These are phyloP conservation scores for Drosophila dunni DNA, from an alignment of 1,140 invertebrate genomes.

Conservation along the genomic window DNA sequence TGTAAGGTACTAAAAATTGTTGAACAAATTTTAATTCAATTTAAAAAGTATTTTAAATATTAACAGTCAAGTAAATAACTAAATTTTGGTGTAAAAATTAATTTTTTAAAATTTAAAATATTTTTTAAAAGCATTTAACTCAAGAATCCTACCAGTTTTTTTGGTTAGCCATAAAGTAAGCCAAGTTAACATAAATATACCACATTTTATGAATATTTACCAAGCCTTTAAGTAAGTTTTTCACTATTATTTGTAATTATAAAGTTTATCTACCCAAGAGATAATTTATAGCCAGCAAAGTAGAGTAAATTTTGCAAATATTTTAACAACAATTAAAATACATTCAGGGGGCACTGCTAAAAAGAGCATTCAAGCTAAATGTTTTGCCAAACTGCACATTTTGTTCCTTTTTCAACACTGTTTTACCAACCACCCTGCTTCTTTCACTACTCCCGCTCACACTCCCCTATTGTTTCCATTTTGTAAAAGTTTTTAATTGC, in stretches of 20 bases:
- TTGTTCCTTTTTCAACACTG: conserved; percentile 21
- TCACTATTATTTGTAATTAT: neutral
- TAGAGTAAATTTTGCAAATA: neutral
- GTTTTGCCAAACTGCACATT: conserved; percentile 1
- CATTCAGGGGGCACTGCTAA: neutral
- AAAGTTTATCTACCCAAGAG: neutral
- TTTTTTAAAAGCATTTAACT: too few relatives aligned
- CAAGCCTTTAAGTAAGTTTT: neutral
- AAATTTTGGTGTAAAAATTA: too few relatives aligned
- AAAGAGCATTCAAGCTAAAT: conserved; percentile 32
- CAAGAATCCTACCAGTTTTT: too few relatives aligned
- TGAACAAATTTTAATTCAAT: too few relatives aligned
- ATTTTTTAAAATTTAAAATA: too few relatives aligned
- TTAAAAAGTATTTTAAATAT: too few relatives aligned
- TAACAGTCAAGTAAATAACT: too few relatives aligned
- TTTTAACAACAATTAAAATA: neutral
- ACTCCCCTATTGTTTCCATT: neutral
- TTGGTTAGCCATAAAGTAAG: too few relatives aligned
- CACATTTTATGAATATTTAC: too few relatives aligned
- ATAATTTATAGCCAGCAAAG: neutral
- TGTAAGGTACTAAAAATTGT: too few relatives aligned
- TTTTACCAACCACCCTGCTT: conserved; percentile 22
- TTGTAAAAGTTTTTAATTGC: conserved; percentile 72
- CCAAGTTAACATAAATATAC: too few relatives aligned
- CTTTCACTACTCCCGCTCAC: neutral